These are phyloP conservation scores for Uropsilus gracilis DNA, from an alignment of 2,113 vertebrate genomes.

Conservation along the genomic window DNA sequence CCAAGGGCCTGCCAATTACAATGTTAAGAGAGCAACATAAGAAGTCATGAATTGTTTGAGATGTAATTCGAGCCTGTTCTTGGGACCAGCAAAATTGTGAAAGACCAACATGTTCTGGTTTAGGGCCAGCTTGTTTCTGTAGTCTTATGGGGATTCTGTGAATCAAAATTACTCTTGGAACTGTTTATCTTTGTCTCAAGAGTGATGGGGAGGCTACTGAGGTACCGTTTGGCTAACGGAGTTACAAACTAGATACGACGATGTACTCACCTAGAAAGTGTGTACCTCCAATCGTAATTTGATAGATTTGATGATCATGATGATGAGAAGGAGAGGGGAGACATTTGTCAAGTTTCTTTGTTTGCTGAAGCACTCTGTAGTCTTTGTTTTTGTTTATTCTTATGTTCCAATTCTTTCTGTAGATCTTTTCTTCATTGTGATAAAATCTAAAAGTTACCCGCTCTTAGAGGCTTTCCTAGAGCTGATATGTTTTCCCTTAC, in stretches of 20 bases:
- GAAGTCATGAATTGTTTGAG: slow-evolving; percentile 61
- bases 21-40: slow-evolving; percentile 70
- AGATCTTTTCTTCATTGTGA: neutral
- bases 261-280: neutral
- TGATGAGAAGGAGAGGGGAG: neutral
- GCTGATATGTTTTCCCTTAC: neutral
- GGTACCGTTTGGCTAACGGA: neutral
- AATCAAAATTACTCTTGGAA: slow-evolving; percentile 54
- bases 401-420: neutral
- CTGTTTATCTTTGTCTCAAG: slow-evolving; percentile 57
- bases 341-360: neutral
- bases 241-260: slow-evolving; percentile 13
- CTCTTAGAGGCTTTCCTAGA: neutral
- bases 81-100: slow-evolving; percentile 54
- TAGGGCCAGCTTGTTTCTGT: slow-evolving; percentile 56
- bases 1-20: slow-evolving; percentile 63
- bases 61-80: slow-evolving; percentile 71
- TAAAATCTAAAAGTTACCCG: neutral
- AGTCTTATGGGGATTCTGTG: slow-evolving; percentile 60
- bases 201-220: slow-evolving; percentile 7
- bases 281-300: neutral
- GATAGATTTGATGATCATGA: neutral
- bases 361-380: neutral
- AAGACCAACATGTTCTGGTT: slow-evolving; percentile 62
- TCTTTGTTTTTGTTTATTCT: neutral